phyloP scores from a whole-genome alignment of 1,140 invertebrate genomes.

The Brachionus manjavacas region DNA sequence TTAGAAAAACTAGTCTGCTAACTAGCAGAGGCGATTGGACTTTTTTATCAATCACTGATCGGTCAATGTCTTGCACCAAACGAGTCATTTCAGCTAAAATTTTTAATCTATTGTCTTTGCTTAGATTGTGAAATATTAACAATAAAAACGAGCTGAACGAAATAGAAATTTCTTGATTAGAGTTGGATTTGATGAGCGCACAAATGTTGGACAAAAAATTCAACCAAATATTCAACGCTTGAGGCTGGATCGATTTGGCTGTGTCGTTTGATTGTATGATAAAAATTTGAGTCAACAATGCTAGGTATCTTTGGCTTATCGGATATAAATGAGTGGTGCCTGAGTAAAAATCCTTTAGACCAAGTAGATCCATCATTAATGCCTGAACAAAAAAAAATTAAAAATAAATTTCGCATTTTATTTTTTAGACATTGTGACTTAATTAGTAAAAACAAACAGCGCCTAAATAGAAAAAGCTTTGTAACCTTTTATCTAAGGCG shows the following conservation, averaged over 20 bases:
- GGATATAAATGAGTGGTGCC: background rate
- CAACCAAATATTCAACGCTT: background rate
- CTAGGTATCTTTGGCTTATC: background rate
- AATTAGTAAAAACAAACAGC: no score
- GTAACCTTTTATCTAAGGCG: no score
- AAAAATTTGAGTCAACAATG: background rate
- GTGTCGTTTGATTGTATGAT: background rate
- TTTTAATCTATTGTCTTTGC: background rate
- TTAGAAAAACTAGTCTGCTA: background rate
- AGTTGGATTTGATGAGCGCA: background rate
- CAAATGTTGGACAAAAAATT: background rate
- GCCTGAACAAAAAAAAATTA: background rate
- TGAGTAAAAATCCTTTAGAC: background rate
- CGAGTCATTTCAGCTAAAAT: background rate
- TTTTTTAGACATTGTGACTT: no score
- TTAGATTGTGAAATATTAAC: slow-evolving; percentile 1
- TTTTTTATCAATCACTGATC: background rate
- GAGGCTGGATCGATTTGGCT: background rate
- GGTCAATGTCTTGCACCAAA: background rate
- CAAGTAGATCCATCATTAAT: background rate
- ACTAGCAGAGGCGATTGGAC: background rate
- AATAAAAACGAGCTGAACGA: background rate
- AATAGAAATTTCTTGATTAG: background rate
- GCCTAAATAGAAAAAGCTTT: no score
- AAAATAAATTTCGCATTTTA: no score